These are phyloP conservation scores for Siniperca knerii DNA, from an alignment of 2,113 vertebrate species.

Conservation along the genomic window DNA sequence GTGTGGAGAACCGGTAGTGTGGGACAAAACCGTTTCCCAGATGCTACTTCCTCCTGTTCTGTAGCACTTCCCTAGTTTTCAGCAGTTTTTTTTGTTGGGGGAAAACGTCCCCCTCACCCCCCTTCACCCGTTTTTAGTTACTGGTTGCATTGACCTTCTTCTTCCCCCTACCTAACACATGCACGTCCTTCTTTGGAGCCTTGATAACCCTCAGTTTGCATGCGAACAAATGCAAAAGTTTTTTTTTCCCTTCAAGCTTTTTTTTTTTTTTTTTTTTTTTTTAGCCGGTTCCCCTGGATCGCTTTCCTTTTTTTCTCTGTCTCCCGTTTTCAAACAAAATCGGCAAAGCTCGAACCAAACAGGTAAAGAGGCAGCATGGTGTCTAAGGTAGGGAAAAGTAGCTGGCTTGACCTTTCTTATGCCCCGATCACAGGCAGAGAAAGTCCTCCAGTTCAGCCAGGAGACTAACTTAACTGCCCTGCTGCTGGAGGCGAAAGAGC, in stretches of 20 bases:
- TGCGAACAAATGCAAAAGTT: slow-evolving; percentile 92
- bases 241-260: slow-evolving; percentile 82
- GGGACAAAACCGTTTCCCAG: slow-evolving; percentile 86
- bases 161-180: slow-evolving; percentile 93
- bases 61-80: slow-evolving; percentile 85
- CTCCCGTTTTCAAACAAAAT: slow-evolving; percentile 80
- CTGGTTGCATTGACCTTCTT: slow-evolving; percentile 95
- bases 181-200: slow-evolving; percentile 98
- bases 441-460: slow-evolving; percentile 99
- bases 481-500: slow-evolving; percentile 96
- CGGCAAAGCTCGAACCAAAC: slow-evolving; percentile 72
- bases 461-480: slow-evolving; percentile 98
- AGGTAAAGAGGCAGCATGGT: slow-evolving; percentile 88
- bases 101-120: slow-evolving; percentile 81
- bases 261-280: slow-evolving; percentile 74
- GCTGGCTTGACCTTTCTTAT: slow-evolving; percentile 85
- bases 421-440: slow-evolving; percentile 95
- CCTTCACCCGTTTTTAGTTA: slow-evolving; percentile 88
- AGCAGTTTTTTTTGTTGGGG: slow-evolving; percentile 84
- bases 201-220: slow-evolving; percentile 99
- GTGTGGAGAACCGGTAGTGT: slow-evolving; percentile 85
- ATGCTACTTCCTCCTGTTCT: slow-evolving; percentile 87
- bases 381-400: slow-evolving; percentile 79
- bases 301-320: slow-evolving; percentile 81
- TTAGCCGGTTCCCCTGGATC: slow-evolving; percentile 85